Percentiles rank a stretch among this genome's conserved stretches.
Conservation (phyloP, 2,113 vertebrate species). For the Pandion haliaetus region DNA sequence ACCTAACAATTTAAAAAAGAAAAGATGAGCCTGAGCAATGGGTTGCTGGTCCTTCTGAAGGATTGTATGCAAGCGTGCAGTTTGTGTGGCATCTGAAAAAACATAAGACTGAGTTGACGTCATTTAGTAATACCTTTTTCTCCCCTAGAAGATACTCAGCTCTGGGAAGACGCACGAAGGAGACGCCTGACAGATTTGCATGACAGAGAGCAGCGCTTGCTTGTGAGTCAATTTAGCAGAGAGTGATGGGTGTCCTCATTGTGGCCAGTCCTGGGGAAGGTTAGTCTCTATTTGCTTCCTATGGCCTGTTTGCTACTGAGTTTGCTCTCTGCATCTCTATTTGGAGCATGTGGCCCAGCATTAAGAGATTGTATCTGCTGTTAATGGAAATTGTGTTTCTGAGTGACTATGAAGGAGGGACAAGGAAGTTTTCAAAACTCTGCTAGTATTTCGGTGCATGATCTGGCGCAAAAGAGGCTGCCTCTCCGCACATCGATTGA, state of each 20-base stretch:
- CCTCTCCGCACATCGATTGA: neutral
- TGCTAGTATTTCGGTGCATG: conserved; percentile 13
- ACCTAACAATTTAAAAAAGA: neutral
- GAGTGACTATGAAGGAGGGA: neutral
- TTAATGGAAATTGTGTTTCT: neutral
- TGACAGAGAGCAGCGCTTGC: neutral
- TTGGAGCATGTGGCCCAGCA: neutral
- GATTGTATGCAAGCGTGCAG: neutral
- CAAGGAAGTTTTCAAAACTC: neutral
- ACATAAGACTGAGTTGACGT: neutral
- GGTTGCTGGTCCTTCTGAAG: neutral
- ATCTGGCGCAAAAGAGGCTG: conserved; percentile 21
- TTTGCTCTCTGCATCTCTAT: neutral
- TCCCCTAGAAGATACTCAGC: neutral
- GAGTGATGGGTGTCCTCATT: neutral
- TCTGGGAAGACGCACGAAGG: neutral
- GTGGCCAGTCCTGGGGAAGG: neutral
- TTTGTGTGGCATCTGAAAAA: neutral
- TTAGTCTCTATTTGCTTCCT: neutral
- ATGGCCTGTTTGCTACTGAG: neutral
- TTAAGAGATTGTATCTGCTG: neutral
- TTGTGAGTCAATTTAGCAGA: neutral
- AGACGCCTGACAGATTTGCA: neutral
- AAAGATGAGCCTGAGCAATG: neutral
- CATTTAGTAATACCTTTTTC: neutral